These are phyloP conservation scores for Ictidomys tridecemlineatus DNA, from an alignment of 2,113 vertebrate genomes.

Conservation along the genomic window DNA sequence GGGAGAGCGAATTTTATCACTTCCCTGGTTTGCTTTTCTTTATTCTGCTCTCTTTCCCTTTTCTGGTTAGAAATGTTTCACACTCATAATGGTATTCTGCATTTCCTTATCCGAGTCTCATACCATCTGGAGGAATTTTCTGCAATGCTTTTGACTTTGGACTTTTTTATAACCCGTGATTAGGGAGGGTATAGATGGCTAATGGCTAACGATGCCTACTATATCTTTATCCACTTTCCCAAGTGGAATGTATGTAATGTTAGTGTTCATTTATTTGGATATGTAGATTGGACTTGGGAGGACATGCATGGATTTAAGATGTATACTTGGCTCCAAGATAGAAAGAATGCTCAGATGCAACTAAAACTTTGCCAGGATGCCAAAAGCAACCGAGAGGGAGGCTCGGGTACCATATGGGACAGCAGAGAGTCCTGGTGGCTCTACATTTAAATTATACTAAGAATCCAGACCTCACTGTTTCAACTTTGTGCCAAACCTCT, in stretches of 20 bases:
- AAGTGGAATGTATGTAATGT: neutral
- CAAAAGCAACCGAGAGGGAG: constrained; percentile 19
- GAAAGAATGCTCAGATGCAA: constrained; percentile 16
- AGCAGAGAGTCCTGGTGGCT: neutral
- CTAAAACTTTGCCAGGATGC: constrained; percentile 55
- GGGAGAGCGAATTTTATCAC: constrained; percentile 4
- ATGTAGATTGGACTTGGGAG: constrained; percentile 30
- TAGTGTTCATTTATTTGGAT: constrained; percentile 55
- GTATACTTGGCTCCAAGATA: neutral
- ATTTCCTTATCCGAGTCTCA: constrained; percentile 50
- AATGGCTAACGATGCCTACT: constrained; percentile 36
- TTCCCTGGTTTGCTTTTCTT: constrained; percentile 13
- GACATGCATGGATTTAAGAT: neutral
- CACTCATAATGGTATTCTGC: constrained; percentile 59
- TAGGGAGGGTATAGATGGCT: constrained; percentile 36
- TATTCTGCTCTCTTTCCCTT: constrained; percentile 54
- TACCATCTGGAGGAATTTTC: constrained; percentile 73
- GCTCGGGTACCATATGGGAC: constrained; percentile 13
- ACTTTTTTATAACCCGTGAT: constrained; percentile 72
- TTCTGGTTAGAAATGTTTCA: constrained; percentile 61
- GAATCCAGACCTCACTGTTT: neutral
- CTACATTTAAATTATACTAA: neutral
- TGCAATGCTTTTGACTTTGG: constrained; percentile 60
- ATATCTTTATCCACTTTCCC: neutral
- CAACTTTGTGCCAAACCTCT: neutral